Evolutionary conservation across 2,113 vertebrate genomes (phyloP), one percentile per base, ranked within the genome.

Genomic region (Sinocyclocheilus maitianheensis): DNA sequence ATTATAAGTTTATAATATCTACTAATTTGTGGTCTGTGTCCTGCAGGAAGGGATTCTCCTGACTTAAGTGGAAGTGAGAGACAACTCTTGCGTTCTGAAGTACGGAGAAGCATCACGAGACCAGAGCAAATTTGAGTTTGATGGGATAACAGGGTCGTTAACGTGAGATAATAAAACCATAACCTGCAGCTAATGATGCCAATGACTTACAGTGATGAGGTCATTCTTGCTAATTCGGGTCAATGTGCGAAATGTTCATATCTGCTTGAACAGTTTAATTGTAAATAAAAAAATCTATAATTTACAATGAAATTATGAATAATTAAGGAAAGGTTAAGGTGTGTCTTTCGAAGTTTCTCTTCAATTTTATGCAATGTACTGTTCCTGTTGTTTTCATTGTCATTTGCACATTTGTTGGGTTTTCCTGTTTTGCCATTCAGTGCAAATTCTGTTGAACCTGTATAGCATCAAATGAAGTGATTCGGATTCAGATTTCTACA

Each of bases 61-160:
- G n/a, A 30, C 40, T 67, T 58, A n/a, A n/a, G 8, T 62, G 58
- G 22, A 62, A 62, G 58, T n/a, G 58, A n/a, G 58, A 4, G 3
- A 62, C 20, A 9, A 0, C 63, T 65, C 46, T 55, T 72, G 5
- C 46, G 24, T 74, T 74, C 30, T 84, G 48, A 84, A 75, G 51
- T 84, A 84, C 11, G 0, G 16, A 69, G 18, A 26, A 84, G 69
- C 80, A 30, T 30, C n/a, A 30, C 2, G 34, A 58, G 81, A 58
- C 53, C 30, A 46, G 24, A 46, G 46, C 46, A 83, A 43, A 48
- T 83, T 69, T 30, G n/a, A 77, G 85, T 53, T 34, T 77, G 53
- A 87, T 87, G 40, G 67, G 55, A 84, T 85, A 85, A 82, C 85
- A 83, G 30, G 9, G 6, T 75, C 24, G 46, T 83, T 86, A 86